phyloP scores from a whole-genome alignment of 2,888 invertebrate species.

The Eueremaeus valkanovi region DNA sequence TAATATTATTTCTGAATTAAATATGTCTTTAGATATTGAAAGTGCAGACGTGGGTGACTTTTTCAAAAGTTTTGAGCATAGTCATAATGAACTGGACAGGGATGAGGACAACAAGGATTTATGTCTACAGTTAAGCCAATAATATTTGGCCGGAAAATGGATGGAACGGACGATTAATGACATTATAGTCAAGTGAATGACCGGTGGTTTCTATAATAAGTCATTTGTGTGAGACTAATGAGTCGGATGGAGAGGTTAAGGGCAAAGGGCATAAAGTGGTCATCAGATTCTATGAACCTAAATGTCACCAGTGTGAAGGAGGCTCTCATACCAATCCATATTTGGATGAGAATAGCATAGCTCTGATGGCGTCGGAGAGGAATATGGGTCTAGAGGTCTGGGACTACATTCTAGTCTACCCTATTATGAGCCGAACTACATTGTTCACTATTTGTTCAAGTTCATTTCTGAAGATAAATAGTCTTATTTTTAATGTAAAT shows the following conservation, averaged over 20 bases:
- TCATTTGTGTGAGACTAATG: neutral
- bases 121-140: neutral
- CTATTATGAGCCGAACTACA: neutral
- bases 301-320: neutral
- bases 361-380: neutral
- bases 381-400: neutral
- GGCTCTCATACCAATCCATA: neutral
- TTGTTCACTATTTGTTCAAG: no score
- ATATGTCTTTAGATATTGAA: no score
- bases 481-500: no score
- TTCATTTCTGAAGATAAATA: no score
- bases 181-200: neutral
- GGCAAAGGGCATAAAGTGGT: neutral
- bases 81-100: no score
- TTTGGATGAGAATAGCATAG: neutral
- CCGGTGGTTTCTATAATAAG: neutral
- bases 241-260: neutral
- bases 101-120: no score
- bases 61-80: no score
- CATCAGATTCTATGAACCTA: neutral
- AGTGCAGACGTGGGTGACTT: no score
- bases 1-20: no score
- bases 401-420: neutral
- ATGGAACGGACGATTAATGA: neutral
- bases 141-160: neutral